Conservation (phyloP, 2,888 invertebrate genomes). For the Dromius quadrimaculatus region DNA sequence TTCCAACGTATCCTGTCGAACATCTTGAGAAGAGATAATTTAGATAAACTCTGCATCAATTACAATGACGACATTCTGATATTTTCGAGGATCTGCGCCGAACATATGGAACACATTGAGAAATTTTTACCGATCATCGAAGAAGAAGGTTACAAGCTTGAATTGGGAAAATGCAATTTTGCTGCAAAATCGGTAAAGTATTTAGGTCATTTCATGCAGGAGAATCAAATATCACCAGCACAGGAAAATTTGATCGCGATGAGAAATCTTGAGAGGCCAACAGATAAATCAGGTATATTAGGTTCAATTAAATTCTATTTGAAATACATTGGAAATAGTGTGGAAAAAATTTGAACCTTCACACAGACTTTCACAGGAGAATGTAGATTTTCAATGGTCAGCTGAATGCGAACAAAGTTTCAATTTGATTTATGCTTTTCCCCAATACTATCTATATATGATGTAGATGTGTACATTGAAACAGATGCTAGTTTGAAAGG, state of each 20-base stretch:
- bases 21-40: constrained; percentile 55
- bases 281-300: constrained; percentile 2
- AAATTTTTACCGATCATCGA: not conserved
- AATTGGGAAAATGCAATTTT: not conserved
- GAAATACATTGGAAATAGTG: no score
- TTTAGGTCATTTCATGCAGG: not conserved
- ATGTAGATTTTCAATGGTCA: no score
- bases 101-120: constrained; percentile 47
- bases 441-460: no score
- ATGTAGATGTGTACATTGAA: no score
- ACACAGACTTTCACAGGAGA: no score
- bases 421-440: no score
- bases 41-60: constrained; percentile 53
- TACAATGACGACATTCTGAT: constrained; percentile 53
- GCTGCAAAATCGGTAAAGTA: not conserved
- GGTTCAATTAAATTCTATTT: constrained; percentile 15
- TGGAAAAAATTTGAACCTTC: no score
- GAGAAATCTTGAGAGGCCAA: not conserved
- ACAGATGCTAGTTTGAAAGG: no score
- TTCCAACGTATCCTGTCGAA: constrained; percentile 55
- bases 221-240: not conserved
- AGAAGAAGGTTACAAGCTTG: not conserved
- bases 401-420: no score
- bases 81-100: constrained; percentile 53
- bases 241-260: constrained; percentile 2